Base-by-base conservation (phyloP, 2,113 vertebrate species). In the Pseudorectes ferrugineus region DNA sequence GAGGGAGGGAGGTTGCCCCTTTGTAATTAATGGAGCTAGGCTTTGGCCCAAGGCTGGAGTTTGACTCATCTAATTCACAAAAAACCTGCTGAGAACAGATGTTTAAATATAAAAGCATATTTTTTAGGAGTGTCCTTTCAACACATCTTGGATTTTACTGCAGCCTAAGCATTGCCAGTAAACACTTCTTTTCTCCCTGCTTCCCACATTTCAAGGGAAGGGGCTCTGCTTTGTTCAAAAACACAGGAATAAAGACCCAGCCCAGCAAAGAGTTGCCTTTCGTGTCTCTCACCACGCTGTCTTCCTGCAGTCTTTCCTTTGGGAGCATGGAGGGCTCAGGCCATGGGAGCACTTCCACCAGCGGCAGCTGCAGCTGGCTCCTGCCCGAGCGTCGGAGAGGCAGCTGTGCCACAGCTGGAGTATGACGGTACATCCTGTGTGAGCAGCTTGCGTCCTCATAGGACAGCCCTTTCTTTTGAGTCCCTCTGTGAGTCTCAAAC, bases 271-370 rank as follows among this genome's bases (percentile, higher is more conserved):
- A 63, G 43, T 15, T 51, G 33, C 11, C 11, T 85, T 67, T 67
- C 0, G 0, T 74, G 51, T 31, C 20, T 59, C 49, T 71, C 73
- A 36, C 35, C 29, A 19, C 0, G 0, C 35, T 54, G n/a, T 29
- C 14, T 62, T 85, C 77, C 59, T 73, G n/a, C 6, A 2, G 12
- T 12, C 18, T 70, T 62, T 58, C 80, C 76, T 80, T 54, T 19
- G 80, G 80, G 72, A 77, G 3, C 2, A 0, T 0, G 0, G 45
- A 85, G 63, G 19, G 20, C 76, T 58, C 0, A 3, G 0, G 2
- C 23, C 1, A 2, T 22, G 76, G 42, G 55, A 80, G n/a, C 0
- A 1, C 46, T 91, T 74, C 70, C 1, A 2, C 28, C 59, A 66
- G 51, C 1, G 0, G 42, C 89, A 73, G 75, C 80, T 77, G 89